Conservation (phyloP, 2,113 vertebrate genomes). For the Rafetus swinhoei region DNA sequence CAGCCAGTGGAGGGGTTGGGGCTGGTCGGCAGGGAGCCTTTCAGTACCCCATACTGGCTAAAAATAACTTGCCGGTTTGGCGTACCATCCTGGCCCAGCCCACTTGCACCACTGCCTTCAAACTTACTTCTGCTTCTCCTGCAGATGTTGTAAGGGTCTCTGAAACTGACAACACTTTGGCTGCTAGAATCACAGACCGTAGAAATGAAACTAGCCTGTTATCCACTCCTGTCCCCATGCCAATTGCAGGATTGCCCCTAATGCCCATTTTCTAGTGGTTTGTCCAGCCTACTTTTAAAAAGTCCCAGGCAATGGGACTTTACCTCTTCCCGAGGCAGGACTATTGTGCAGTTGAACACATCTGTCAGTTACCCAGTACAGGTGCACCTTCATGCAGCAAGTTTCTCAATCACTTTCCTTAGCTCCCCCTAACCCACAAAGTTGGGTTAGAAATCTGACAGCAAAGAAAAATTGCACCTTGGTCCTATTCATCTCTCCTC, state of each 20-base stretch:
- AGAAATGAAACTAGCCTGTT: neutral
- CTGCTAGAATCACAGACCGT: neutral
- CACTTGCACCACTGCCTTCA: too few relatives aligned
- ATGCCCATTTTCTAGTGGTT: neutral
- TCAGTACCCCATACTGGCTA: too few relatives aligned
- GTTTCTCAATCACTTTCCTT: neutral
- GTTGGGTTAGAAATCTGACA: neutral
- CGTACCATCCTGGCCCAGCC: too few relatives aligned
- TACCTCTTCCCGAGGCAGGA: neutral
- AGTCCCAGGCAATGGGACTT: neutral
- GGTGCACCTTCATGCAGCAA: neutral
- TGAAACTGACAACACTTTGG: neutral
- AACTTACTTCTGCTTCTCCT: neutral
- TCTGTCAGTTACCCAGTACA: neutral
- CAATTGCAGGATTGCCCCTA: neutral
- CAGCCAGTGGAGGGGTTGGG: too few relatives aligned
- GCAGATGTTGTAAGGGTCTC: neutral
- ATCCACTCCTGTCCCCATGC: neutral
- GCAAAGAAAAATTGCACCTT: constrained; percentile 2
- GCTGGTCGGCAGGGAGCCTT: too few relatives aligned
- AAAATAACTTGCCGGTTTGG: too few relatives aligned
- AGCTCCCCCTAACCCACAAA: neutral
- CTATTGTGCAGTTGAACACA: neutral
- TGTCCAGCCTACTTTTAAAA: neutral
- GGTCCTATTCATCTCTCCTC: neutral